Evolutionary conservation across 2,113 vertebrate genomes (phyloP).

Genomic region (Protobothrops flavoviridis): DNA sequence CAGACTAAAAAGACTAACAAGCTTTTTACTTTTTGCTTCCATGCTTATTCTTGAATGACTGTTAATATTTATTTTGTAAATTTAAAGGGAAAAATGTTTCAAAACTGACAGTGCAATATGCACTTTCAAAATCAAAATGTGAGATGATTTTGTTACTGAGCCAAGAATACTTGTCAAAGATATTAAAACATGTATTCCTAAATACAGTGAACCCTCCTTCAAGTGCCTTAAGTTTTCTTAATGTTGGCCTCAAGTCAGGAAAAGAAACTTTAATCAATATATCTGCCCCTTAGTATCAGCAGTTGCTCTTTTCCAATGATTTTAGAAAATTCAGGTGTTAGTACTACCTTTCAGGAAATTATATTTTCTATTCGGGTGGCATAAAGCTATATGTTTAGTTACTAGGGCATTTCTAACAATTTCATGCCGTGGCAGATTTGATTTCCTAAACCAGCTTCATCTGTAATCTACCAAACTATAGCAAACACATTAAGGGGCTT

Average conservation of each 20-base stretch:
- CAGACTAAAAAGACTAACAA: background rate
- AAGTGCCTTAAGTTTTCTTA: constrained; percentile 78
- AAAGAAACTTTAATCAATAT: constrained; percentile 65
- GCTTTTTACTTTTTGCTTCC: constrained; percentile 9
- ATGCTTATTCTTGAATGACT: constrained; percentile 44
- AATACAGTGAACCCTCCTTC: constrained; percentile 56
- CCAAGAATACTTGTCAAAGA: constrained; percentile 49
- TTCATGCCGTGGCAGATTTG: background rate
- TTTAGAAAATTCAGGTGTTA: constrained; percentile 57
- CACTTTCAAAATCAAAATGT: constrained; percentile 28
- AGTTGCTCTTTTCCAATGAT: constrained; percentile 57
- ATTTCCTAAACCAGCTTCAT: constrained; percentile 16
- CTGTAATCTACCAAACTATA: background rate
- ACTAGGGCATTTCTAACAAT: constrained; percentile 1
- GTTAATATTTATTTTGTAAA: constrained; percentile 45
- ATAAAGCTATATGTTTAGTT: background rate
- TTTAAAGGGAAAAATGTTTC: constrained; percentile 34
- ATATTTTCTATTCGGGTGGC: constrained; percentile 20
- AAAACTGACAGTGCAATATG: constrained; percentile 39
- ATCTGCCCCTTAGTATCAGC: constrained; percentile 58
- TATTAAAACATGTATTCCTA: constrained; percentile 25
- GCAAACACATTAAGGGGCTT: constrained; percentile 19
- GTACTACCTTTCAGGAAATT: constrained; percentile 51
- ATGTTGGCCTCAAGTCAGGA: constrained; percentile 63
- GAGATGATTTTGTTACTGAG: constrained; percentile 42